Conservation (phyloP, 2,888 invertebrate genomes). For the Ferdinandea cuprea region DNA sequence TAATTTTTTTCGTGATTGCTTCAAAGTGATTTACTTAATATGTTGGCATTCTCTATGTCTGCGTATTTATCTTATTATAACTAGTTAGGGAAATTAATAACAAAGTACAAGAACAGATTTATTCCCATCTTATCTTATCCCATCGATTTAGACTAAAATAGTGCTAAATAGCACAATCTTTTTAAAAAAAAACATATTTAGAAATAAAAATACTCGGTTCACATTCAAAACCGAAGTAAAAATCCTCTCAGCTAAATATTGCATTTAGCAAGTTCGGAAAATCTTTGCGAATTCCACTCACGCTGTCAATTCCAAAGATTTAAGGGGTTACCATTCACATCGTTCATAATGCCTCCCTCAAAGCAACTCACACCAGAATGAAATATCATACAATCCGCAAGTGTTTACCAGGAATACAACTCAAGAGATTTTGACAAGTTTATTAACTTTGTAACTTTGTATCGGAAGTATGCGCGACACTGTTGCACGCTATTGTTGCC, state of each 20-base stretch:
- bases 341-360: not conserved
- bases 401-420: slow-evolving; percentile 63
- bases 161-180: too few species aligned
- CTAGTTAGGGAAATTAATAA: too few species aligned
- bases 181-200: too few species aligned
- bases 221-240: slow-evolving; percentile 15
- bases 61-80: too few species aligned
- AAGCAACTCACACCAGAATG: slow-evolving; percentile 26
- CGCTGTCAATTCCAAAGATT: slow-evolving; percentile 26
- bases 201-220: too few species aligned
- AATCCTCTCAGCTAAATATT: not conserved
- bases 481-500: slow-evolving; percentile 71
- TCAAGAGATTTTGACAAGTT: slow-evolving; percentile 72
- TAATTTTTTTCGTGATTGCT: too few species aligned
- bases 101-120: too few species aligned
- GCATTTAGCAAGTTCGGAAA: slow-evolving; percentile 21
- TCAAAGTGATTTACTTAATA: too few species aligned
- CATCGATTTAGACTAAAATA: too few species aligned
- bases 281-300: slow-evolving; percentile 51
- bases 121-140: too few species aligned
- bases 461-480: slow-evolving; percentile 68
- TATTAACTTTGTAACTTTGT: slow-evolving; percentile 70
- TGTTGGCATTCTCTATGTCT: too few species aligned
- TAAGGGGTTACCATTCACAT: slow-evolving; percentile 9
- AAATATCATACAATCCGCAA: slow-evolving; percentile 67